Percentiles rank a stretch among this genome's conserved stretches.
These are phyloP conservation scores for Chymomyza procnemis DNA, from an alignment of 2,888 invertebrate genomes.

Conservation along the genomic window DNA sequence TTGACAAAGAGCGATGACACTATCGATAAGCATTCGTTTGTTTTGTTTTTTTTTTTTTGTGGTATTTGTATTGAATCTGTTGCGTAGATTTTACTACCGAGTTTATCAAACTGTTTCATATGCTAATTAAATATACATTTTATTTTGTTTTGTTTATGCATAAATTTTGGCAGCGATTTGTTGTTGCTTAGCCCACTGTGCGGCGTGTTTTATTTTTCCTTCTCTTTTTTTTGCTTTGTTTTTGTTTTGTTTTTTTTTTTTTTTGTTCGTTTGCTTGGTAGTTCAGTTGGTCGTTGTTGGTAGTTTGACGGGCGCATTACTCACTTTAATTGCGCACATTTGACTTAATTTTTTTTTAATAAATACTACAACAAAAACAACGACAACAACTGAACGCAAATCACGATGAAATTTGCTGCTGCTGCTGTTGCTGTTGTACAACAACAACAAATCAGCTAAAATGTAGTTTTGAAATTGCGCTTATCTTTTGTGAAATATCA, in stretches of 20 bases:
- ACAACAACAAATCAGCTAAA: slow-evolving; percentile 33
- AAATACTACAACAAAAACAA: slow-evolving; percentile 26
- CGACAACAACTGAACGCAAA: slow-evolving; percentile 30
- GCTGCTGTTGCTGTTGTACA: slow-evolving; percentile 28
- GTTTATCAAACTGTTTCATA: neutral
- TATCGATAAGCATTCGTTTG: neutral
- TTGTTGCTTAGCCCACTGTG: slow-evolving; percentile 35
- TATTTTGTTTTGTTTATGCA: neutral
- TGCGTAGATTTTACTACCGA: neutral
- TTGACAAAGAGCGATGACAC: neutral
- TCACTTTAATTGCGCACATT: slow-evolving; percentile 69
- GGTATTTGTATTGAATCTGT: no score
- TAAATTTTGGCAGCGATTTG: slow-evolving; percentile 13
- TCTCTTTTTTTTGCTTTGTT: neutral
- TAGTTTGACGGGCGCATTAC: slow-evolving; percentile 49
- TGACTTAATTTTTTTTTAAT: slow-evolving; percentile 59
- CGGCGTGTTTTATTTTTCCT: neutral
- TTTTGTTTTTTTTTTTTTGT: no score
- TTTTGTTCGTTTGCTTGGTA: neutral
- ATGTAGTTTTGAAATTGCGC: slow-evolving; percentile 60
- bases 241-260: neutral
- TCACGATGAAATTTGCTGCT: slow-evolving; percentile 41
- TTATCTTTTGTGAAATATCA: slow-evolving; percentile 70
- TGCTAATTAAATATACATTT: neutral
- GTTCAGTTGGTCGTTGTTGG: slow-evolving; percentile 22